A percentile compares a stretch with the other conserved stretches of the same genome.
Evolutionary conservation across 1,140 invertebrate species (phyloP).

Genomic region (Anagrus nilaparvatae): DNA sequence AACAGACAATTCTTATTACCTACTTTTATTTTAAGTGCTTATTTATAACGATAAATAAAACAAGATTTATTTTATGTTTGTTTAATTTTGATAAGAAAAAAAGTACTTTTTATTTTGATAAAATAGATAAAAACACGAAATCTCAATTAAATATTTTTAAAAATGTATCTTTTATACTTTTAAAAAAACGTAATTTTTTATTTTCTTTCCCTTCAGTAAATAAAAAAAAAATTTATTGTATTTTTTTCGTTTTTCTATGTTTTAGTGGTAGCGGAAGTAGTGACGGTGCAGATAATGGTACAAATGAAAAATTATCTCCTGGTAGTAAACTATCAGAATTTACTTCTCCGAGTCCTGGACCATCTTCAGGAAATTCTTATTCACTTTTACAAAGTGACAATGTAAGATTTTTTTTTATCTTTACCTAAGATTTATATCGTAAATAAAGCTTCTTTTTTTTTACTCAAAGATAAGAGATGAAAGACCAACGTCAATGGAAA

Average conservation of each 20-base stretch:
- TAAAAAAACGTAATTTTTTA: too few species aligned
- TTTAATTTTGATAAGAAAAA: too few species aligned
- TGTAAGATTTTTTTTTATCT: constrained; percentile 23
- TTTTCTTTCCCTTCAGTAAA: too few species aligned
- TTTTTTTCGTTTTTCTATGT: constrained; percentile 9
- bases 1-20: too few species aligned
- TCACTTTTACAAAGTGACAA: constrained; percentile 34
- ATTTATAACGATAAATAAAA: too few species aligned
- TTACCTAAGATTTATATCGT: not conserved
- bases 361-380: constrained; percentile 37
- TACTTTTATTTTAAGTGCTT: too few species aligned
- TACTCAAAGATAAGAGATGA: constrained; percentile 33
- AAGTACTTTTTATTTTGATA: too few species aligned
- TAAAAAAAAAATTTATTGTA: not conserved
- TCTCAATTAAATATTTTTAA: too few species aligned
- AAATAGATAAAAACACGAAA: too few species aligned
- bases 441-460: constrained; percentile 6
- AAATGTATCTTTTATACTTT: too few species aligned
- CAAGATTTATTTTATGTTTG: too few species aligned
- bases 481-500: constrained; percentile 37
- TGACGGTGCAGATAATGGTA: constrained; percentile 36
- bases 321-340: constrained; percentile 37
- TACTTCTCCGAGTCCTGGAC: constrained; percentile 36
- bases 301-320: constrained; percentile 37
- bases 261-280: constrained; percentile 39